Percentiles rank a stretch among this genome's conserved stretches.
Evolutionary conservation across 2,113 vertebrate genomes (phyloP).

Genomic region (Tachysurus fulvidraco): DNA sequence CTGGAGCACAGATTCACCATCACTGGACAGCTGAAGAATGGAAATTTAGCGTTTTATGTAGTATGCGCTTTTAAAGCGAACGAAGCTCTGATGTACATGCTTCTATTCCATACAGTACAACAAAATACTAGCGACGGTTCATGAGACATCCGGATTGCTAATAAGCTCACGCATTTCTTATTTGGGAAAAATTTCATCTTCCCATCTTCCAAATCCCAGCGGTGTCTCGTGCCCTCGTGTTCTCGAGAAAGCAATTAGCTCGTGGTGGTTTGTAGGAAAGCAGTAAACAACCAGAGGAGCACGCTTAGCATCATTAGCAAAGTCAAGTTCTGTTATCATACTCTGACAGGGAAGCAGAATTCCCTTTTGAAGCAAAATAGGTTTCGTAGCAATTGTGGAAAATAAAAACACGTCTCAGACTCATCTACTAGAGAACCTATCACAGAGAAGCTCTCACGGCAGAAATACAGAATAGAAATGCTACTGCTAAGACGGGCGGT

Average conservation of each 20-base stretch:
- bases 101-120: not conserved
- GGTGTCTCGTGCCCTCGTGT: not conserved
- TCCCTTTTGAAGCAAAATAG: not conserved
- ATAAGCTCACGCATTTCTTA: constrained; percentile 4
- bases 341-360: not conserved
- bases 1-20: too few species aligned
- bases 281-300: not conserved
- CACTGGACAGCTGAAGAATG: too few species aligned
- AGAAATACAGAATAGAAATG: not conserved
- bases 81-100: not conserved
- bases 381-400: not conserved
- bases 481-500: not conserved
- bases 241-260: constrained; percentile 28
- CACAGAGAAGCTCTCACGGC: not conserved
- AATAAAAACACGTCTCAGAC: not conserved
- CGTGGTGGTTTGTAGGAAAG: not conserved
- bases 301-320: not conserved
- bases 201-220: constrained; percentile 22
- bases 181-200: constrained; percentile 11
- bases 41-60: too few species aligned
- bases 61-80: too few species aligned
- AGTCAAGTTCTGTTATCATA: not conserved
- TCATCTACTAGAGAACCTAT: not conserved
- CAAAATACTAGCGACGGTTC: not conserved
- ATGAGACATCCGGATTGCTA: constrained; percentile 11